These are phyloP conservation scores for Falco naumanni DNA, from an alignment of 2,797 vertebrate genomes.

Conservation along the genomic window DNA sequence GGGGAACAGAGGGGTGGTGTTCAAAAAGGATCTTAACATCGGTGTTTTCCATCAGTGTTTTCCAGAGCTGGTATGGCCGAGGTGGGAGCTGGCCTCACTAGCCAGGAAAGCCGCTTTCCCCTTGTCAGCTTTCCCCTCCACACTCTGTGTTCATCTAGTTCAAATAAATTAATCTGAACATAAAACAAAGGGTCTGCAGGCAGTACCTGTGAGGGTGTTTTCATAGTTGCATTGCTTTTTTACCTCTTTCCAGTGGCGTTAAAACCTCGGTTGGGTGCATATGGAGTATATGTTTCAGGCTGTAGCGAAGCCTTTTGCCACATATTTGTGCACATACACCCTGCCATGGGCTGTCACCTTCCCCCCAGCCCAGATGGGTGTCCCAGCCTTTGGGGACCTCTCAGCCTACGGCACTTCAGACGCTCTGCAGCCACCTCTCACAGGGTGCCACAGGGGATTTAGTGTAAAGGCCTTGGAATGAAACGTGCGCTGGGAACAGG, in stretches of 20 bases:
- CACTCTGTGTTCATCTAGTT: not conserved
- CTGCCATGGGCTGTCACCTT: not conserved
- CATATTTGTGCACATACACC: not conserved
- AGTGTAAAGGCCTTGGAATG: constrained; percentile 21
- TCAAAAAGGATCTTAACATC: not conserved
- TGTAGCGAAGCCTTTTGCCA: not conserved
- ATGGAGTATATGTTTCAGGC: not conserved
- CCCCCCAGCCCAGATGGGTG: not conserved
- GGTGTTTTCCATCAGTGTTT: not conserved
- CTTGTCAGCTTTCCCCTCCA: not conserved
- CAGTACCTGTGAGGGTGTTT: not conserved
- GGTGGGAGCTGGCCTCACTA: not conserved
- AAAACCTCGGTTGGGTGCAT: not conserved
- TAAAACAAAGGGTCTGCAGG: not conserved
- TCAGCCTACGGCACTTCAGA: not conserved
- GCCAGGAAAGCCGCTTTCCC: not conserved
- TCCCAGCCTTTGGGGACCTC: not conserved
- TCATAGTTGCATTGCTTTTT: not conserved
- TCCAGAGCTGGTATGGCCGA: fast-evolving
- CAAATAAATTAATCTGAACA: not conserved
- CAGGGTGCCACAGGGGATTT: not conserved
- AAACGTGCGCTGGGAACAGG: not conserved
- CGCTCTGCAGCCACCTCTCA: not conserved
- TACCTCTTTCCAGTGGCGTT: not conserved
- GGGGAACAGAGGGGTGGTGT: not conserved